phyloP scores from a whole-genome alignment of 2,113 vertebrate genomes.

The Perccottus glenii region DNA sequence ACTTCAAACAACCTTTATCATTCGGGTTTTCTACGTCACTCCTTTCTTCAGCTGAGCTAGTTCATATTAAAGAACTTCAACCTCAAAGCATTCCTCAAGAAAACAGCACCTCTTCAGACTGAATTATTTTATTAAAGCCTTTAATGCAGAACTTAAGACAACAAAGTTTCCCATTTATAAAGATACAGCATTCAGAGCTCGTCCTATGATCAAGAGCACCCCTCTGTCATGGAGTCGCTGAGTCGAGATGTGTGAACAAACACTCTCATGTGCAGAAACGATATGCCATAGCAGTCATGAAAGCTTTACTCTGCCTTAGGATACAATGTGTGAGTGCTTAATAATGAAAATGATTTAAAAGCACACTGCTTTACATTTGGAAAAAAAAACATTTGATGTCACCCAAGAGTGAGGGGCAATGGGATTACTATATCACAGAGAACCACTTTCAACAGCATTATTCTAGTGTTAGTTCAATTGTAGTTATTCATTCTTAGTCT shows the following conservation, averaged over 20 bases:
- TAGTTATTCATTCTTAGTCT: not conserved
- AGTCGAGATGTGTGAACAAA: slow-evolving; percentile 14
- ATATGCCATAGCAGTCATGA: not conserved
- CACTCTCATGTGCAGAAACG: slow-evolving; percentile 13
- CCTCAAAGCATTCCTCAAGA: not conserved
- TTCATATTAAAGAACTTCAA: not conserved
- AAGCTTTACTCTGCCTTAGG: slow-evolving; percentile 4
- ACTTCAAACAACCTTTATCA: too few species aligned
- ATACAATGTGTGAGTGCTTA: slow-evolving; percentile 2
- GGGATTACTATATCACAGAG: not conserved
- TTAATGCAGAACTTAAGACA: not conserved
- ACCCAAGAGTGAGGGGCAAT: not conserved
- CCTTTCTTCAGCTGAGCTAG: not conserved
- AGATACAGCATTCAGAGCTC: slow-evolving; percentile 1
- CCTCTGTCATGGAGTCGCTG: slow-evolving; percentile 1
- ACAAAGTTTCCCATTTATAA: not conserved
- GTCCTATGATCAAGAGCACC: slow-evolving; percentile 15
- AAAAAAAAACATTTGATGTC: slow-evolving; percentile 5
- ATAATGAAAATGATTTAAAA: slow-evolving; percentile 29
- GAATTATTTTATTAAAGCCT: slow-evolving; percentile 7
- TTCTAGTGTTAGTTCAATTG: not conserved
- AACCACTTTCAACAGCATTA: slow-evolving; percentile 4
- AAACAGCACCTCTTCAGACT: slow-evolving; percentile 6
- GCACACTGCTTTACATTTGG: slow-evolving; percentile 2
- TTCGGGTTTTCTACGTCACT: too few species aligned